A percentile compares a stretch with the other conserved stretches of the same genome.
These are phyloP conservation scores for Periophthalmus modestus DNA, from an alignment of 2,113 vertebrate species.

Conservation along the genomic window DNA sequence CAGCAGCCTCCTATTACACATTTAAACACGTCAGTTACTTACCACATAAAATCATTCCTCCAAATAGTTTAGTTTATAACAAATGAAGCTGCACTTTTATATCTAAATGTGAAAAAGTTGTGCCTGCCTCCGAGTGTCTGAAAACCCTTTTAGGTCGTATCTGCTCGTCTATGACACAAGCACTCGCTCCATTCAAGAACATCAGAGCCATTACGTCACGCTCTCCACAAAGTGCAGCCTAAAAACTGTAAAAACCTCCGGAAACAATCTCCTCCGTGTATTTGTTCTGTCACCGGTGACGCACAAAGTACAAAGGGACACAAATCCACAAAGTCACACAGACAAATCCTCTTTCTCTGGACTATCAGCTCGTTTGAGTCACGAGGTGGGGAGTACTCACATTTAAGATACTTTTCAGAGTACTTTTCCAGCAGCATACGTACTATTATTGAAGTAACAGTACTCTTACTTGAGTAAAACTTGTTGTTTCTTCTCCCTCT, in stretches of 20 bases:
- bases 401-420: no score
- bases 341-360: slow-evolving; percentile 5
- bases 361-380: slow-evolving; percentile 48
- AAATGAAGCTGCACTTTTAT: background rate
- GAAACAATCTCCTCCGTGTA: slow-evolving; percentile 37
- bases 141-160: slow-evolving; percentile 3
- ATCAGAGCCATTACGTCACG: slow-evolving; percentile 32
- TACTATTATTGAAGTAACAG: no score
- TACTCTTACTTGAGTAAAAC: no score
- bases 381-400: no score
- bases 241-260: slow-evolving; percentile 5
- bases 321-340: slow-evolving; percentile 11
- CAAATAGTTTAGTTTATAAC: background rate
- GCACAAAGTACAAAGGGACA: slow-evolving; percentile 23
- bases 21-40: no score
- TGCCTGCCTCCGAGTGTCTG: background rate
- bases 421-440: no score
- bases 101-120: background rate
- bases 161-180: background rate
- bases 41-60: no score
- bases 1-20: no score
- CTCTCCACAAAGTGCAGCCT: slow-evolving; percentile 17
- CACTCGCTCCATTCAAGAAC: slow-evolving; percentile 10
- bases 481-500: no score
- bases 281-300: slow-evolving; percentile 57